Evolutionary conservation across 2,888 invertebrate genomes (phyloP), one percentile per base, ranked within the genome.

Genomic region (Syrphus vitripennis): DNA sequence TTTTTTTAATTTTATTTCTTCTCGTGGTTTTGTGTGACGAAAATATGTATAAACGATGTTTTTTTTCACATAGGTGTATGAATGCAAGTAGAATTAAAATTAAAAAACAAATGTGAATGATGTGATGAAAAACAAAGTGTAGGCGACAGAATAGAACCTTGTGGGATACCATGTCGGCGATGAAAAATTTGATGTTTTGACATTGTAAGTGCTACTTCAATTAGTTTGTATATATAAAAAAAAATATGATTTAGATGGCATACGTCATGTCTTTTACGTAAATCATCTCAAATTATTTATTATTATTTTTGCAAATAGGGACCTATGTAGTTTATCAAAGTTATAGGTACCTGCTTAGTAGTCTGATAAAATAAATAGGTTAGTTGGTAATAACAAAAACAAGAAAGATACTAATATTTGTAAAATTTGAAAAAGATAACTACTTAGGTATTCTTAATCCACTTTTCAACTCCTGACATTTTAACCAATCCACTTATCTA

Each of bases 11-110:
- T 63, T 29, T 10, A 26, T 65, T 24, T 69, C 6, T 50, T n/a
- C 2, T 34, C 34, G n/a, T n/a, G n/a, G n/a, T 53, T 34, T 53
- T 50, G 19, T 16, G 53, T 57, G 61, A 81, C 84, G 61, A 71
- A 77, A 77, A 74, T 77, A 75, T 79, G 29, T 45, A 45, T 45
- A 45, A 4, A 4, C 37, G n/a, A 16, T 40, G 10, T 34, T 21
- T 14, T 42, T 42, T 34, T n/a, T n/a, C n/a, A n/a, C n/a, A n/a
- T n/a, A n/a, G n/a, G n/a, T n/a, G 9, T 42, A 42, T 26, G 19
- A 24, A 16, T 61, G 40, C 26, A 61, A 31, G 40, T 12, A 45
- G 29, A 65, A 14, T 10, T 12, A 12, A 7, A 55, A 7, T 1
- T 6, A 9, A 31, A 26, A 7, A 9, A 42, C 16, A 19, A 45